These are phyloP conservation scores for Sandelia bainsii DNA, from an alignment of 2,797 vertebrate genomes.

Conservation along the genomic window DNA sequence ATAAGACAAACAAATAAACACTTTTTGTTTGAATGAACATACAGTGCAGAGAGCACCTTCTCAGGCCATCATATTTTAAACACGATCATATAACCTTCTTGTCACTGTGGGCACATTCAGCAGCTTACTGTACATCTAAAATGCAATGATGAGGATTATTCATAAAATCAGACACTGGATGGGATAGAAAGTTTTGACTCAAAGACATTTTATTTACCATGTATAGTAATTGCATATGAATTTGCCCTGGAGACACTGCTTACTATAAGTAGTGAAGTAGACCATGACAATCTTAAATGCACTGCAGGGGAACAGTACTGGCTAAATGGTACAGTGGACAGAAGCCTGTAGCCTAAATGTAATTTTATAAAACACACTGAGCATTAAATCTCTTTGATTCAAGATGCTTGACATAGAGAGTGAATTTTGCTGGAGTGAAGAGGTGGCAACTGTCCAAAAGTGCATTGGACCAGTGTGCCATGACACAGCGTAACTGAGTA, in stretches of 20 bases:
- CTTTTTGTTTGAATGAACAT: slow-evolving; percentile 16
- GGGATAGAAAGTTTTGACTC: background rate
- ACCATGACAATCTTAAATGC: background rate
- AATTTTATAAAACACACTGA: slow-evolving; percentile 32
- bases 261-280: background rate
- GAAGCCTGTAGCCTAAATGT: slow-evolving; percentile 15
- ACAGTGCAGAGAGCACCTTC: background rate
- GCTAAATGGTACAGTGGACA: slow-evolving; percentile 15
- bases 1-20: slow-evolving; percentile 2
- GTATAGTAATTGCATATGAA: background rate
- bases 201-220: background rate
- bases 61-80: slow-evolving; percentile 26
- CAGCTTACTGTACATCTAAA: background rate
- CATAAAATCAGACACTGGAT: background rate
- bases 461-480: slow-evolving; percentile 34
- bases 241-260: background rate
- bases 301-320: background rate
- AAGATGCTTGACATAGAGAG: slow-evolving; percentile 28
- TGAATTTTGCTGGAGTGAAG: slow-evolving; percentile 32
- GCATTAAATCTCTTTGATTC: slow-evolving; percentile 50
- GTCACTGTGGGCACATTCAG: background rate
- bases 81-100: slow-evolving; percentile 16
- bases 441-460: slow-evolving; percentile 44
- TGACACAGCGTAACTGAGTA: slow-evolving; percentile 45
- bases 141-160: background rate